A percentile compares a stretch with the other conserved stretches of the same genome.
phyloP scores from a whole-genome alignment of 37 sponge, comb jelly and placozoan genomes.

The Halichondria panicea region DNA sequence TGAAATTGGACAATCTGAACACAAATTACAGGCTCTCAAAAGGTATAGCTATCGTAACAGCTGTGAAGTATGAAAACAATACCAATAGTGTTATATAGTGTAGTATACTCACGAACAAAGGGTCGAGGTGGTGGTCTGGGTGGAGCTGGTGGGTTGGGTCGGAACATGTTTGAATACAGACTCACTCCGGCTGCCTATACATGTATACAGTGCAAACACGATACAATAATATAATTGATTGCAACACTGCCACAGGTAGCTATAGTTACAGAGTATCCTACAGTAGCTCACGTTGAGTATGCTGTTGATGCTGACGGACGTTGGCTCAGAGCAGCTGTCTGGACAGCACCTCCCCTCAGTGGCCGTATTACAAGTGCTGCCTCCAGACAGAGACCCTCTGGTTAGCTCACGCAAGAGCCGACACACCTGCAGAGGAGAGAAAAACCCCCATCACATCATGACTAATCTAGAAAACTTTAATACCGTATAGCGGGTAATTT shows the following conservation, averaged over 20 bases:
- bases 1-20: no score
- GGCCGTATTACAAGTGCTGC: constrained; percentile 3
- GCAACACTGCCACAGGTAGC: not conserved
- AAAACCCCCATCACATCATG: no score
- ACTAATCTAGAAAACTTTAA: no score
- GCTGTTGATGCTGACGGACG: constrained; percentile 7
- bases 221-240: not conserved
- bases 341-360: constrained; percentile 34
- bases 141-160: constrained; percentile 40
- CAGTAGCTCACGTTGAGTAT: constrained; percentile 30
- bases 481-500: no score
- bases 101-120: no score
- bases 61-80: no score
- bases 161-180: constrained; percentile 47
- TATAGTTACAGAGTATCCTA: not conserved
- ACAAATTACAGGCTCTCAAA: no score
- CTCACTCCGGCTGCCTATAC: constrained; percentile 47
- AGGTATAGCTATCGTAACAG: no score
- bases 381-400: constrained; percentile 10
- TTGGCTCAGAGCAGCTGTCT: constrained; percentile 34
- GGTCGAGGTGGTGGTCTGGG: no score
- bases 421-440: constrained; percentile 37
- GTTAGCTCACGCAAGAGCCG: constrained; percentile 17
- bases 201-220: not conserved
- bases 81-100: no score